A percentile compares a stretch with the other conserved stretches of the same genome.
Conservation (phyloP, 1,140 invertebrate species). For the Zaprionus ghesquierei region DNA sequence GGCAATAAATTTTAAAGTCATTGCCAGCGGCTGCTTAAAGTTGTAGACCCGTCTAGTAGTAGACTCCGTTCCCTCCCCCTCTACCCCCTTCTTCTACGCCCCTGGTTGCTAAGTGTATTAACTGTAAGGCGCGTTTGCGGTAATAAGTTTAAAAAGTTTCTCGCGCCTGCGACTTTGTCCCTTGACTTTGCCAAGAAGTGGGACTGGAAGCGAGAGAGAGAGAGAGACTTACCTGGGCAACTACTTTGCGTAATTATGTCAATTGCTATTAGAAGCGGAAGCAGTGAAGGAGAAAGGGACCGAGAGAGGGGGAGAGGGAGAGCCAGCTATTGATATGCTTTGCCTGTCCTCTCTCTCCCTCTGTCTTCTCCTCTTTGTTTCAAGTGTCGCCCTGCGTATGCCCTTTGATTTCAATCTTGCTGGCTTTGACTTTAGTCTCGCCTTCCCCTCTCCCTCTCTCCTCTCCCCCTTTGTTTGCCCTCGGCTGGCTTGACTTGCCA, state of each 20-base stretch:
- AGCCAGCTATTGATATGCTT: conserved; percentile 57
- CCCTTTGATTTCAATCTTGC: conserved; percentile 66
- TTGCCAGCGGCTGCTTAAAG: conserved; percentile 71
- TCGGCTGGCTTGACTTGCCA: not conserved
- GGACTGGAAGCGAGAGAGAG: not conserved
- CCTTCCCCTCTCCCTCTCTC: not conserved
- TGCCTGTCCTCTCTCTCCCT: not conserved
- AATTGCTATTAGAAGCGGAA: conserved; percentile 65
- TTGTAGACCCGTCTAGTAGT: not conserved
- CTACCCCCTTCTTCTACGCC: no score
- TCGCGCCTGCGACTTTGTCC: conserved; percentile 25
- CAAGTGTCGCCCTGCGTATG: conserved; percentile 48
- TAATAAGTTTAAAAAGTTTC: conserved; percentile 76
- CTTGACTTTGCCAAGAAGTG: conserved; percentile 10
- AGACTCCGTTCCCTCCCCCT: not conserved
- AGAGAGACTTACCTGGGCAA: conserved; percentile 29
- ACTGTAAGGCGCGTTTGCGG: conserved; percentile 54
- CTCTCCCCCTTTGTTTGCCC: not conserved
- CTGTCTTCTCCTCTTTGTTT: not conserved
- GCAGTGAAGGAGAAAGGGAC: not conserved
- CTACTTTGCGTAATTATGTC: conserved; percentile 80
- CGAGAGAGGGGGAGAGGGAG: conserved; percentile 4
- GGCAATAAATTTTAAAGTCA: conserved; percentile 77
- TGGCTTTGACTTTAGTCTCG: not conserved
- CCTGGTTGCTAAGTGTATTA: conserved; percentile 44